A percentile compares a stretch with the other conserved stretches of the same genome.
Conservation (phyloP, 2,113 vertebrate genomes). For the Strigops habroptila region DNA sequence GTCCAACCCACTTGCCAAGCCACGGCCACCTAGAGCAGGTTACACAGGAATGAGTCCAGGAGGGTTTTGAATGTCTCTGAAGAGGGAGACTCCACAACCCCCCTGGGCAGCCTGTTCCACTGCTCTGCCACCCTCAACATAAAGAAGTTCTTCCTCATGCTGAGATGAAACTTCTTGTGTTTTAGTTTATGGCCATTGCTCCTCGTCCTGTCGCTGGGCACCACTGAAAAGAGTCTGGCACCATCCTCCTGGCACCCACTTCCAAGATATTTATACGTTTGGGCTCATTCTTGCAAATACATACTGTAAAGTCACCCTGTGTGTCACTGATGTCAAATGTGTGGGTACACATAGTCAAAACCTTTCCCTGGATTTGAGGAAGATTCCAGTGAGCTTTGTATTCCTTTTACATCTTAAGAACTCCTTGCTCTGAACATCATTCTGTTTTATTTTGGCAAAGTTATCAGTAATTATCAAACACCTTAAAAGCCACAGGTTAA, state of each 20-base stretch:
- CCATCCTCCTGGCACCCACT: neutral
- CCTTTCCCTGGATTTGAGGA: neutral
- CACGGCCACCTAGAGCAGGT: neutral
- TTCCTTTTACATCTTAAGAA: neutral
- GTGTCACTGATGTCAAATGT: neutral
- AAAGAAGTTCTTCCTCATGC: neutral
- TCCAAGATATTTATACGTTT: neutral
- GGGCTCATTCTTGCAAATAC: neutral
- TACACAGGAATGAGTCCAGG: neutral
- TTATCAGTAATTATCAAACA: neutral
- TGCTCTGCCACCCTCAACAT: neutral
- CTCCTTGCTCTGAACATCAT: neutral
- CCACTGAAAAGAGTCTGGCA: neutral
- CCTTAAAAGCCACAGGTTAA: neutral
- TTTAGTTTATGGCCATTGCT: neutral
- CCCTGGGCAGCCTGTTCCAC: neutral
- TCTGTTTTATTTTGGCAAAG: neutral
- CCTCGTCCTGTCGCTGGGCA: neutral
- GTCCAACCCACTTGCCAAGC: neutral
- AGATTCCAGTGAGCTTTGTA: neutral
- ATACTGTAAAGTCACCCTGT: neutral
- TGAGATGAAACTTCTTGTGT: neutral
- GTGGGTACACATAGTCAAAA: neutral
- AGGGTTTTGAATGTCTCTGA: neutral
- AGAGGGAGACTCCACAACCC: neutral